Evolutionary conservation across 2,113 vertebrate genomes (phyloP).

Genomic region (Gadus macrocephalus): DNA sequence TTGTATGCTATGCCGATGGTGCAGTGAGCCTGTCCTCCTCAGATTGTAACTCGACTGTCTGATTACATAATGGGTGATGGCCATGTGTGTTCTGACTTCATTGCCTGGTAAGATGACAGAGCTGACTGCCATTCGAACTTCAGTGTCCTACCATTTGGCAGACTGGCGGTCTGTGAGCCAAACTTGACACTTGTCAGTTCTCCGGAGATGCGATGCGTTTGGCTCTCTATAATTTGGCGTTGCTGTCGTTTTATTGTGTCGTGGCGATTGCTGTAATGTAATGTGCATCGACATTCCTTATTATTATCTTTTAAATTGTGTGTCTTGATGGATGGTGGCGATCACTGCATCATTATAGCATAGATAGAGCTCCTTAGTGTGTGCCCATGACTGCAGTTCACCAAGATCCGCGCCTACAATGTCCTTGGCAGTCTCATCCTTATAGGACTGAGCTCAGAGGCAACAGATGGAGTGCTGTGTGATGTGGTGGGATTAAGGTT

Average conservation of each 20-base stretch:
- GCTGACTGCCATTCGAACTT: conserved; percentile 47
- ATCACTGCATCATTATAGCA: no score
- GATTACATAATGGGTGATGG: conserved; percentile 69
- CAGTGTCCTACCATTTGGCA: conserved; percentile 29
- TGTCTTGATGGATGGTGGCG: no score
- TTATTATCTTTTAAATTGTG: not conserved
- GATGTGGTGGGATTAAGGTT: conserved; percentile 78
- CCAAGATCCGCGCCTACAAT: conserved; percentile 71
- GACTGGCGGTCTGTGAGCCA: conserved; percentile 12
- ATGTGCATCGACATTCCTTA: no score
- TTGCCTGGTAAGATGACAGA: conserved; percentile 54
- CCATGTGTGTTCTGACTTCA: conserved; percentile 59
- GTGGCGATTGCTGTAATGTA: conserved; percentile 16
- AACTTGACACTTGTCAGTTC: conserved; percentile 17
- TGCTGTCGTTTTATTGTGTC: conserved; percentile 31
- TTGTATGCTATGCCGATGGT: conserved; percentile 59
- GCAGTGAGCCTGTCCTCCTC: conserved; percentile 64
- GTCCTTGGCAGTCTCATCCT: conserved; percentile 74
- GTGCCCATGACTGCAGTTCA: conserved; percentile 64
- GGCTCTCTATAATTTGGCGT: conserved; percentile 4
- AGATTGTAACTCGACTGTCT: conserved; percentile 52
- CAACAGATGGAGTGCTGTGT: conserved; percentile 79
- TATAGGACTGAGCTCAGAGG: conserved; percentile 71
- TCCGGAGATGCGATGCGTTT: no score
- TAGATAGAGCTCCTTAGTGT: conserved; percentile 52